These are phyloP conservation scores for Drosophila sechellia DNA, from an alignment of 1,140 invertebrate genomes.

Conservation along the genomic window DNA sequence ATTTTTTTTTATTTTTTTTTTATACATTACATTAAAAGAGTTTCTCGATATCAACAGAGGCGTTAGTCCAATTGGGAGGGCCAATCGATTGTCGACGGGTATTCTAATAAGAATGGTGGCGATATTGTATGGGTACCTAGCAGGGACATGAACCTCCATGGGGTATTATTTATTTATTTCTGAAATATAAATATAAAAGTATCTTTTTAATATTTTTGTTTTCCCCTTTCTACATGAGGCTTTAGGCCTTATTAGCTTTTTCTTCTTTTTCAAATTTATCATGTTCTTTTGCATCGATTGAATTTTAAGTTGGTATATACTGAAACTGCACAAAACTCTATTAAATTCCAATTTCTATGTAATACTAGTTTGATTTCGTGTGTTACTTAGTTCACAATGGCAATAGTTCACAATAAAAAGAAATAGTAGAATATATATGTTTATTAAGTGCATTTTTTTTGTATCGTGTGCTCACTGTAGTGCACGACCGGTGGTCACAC, in stretches of 20 bases:
- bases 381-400: too few species aligned
- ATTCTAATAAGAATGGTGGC: constrained; percentile 3
- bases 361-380: too few species aligned
- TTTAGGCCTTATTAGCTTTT: too few species aligned
- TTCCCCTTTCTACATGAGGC: too few species aligned
- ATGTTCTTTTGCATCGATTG: too few species aligned
- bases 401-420: too few species aligned
- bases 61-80: constrained; percentile 3
- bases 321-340: too few species aligned
- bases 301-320: too few species aligned
- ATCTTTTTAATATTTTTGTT: too few species aligned
- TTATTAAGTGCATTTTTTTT: not conserved
- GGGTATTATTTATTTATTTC: not conserved
- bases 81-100: constrained; percentile 2
- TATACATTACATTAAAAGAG: constrained; percentile 31
- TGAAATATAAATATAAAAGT: not conserved
- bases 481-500: constrained; percentile 10
- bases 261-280: too few species aligned
- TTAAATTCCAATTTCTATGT: too few species aligned
- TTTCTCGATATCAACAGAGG: constrained; percentile 15
- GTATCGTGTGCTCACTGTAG: constrained; percentile 31
- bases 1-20: constrained; percentile 68
- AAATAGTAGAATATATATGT: too few species aligned
- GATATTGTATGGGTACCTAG: not conserved
- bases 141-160: not conserved